phyloP scores from a whole-genome alignment of 2,888 invertebrate species.

The Beris chalybata region DNA sequence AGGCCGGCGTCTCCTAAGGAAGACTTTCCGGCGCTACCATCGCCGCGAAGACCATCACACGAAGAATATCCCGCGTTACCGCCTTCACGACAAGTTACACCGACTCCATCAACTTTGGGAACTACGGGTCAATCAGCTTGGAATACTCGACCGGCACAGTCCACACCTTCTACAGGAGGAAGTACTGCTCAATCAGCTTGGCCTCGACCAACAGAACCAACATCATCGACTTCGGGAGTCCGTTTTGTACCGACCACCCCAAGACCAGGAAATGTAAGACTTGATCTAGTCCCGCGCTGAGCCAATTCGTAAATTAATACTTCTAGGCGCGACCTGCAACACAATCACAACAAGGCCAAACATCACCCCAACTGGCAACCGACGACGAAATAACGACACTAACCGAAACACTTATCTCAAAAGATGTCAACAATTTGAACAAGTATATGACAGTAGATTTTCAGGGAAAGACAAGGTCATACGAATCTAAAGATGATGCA shows the following conservation, averaged over 20 bases:
- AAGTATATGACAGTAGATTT: conserved; percentile 70
- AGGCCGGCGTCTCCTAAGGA: conserved; percentile 9
- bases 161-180: conserved; percentile 1
- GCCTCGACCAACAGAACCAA: not conserved
- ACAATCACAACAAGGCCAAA: not conserved
- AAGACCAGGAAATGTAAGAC: conserved; percentile 10
- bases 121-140: conserved; percentile 40
- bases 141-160: conserved; percentile 42
- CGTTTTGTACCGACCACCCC: conserved; percentile 18
- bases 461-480: conserved; percentile 74
- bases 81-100: conserved; percentile 35
- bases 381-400: conserved; percentile 69
- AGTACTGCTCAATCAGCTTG: conserved; percentile 4
- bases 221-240: conserved; percentile 6
- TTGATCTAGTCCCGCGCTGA: not conserved
- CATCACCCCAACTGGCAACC: conserved; percentile 55
- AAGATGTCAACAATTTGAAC: conserved; percentile 75
- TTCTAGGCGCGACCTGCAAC: not conserved
- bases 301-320: not conserved
- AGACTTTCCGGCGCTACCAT: conserved; percentile 35
- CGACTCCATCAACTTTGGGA: conserved; percentile 34
- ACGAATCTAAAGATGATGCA: conserved; percentile 70
- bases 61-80: not conserved
- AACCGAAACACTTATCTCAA: conserved; percentile 70
- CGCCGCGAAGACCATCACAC: conserved; percentile 42